phyloP scores from a whole-genome alignment of 2,797 vertebrate genomes.

The Monodelphis domestica region DNA sequence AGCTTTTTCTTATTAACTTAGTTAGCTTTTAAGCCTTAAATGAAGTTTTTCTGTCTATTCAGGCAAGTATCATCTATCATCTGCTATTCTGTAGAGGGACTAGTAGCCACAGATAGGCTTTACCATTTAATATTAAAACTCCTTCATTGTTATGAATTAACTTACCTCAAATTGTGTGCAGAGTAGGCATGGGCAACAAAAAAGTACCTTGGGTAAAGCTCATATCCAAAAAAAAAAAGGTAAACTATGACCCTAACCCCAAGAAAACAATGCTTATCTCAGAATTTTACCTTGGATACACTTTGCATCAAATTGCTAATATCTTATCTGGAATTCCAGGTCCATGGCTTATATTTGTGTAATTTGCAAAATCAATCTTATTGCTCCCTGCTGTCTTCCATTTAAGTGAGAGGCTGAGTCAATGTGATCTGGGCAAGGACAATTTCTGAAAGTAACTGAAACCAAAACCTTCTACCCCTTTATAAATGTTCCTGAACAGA shows the following conservation, averaged over 20 bases:
- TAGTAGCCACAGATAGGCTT: neutral
- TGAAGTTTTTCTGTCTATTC: neutral
- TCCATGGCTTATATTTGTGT: neutral
- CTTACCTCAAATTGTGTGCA: neutral
- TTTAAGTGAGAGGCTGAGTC: slow-evolving; percentile 23
- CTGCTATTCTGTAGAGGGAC: neutral
- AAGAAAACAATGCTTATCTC: neutral
- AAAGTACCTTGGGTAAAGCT: too few relatives aligned
- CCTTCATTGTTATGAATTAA: neutral
- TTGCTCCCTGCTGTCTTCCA: slow-evolving; percentile 12
- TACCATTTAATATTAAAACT: neutral
- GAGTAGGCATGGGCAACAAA: neutral
- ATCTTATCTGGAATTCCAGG: neutral
- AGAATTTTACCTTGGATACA: neutral
- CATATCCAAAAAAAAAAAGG: neutral
- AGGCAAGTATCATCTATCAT: neutral
- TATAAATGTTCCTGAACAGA: slow-evolving; percentile 68
- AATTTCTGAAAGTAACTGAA: slow-evolving; percentile 67
- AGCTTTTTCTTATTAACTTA: neutral
- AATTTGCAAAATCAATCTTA: neutral
- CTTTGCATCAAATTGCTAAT: neutral
- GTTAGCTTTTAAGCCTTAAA: neutral
- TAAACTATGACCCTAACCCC: neutral
- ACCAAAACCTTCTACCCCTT: slow-evolving; percentile 53
- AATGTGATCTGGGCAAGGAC: slow-evolving; percentile 54